phyloP scores from a whole-genome alignment of 2,113 vertebrate species.

The Stigmatopora nigra region DNA sequence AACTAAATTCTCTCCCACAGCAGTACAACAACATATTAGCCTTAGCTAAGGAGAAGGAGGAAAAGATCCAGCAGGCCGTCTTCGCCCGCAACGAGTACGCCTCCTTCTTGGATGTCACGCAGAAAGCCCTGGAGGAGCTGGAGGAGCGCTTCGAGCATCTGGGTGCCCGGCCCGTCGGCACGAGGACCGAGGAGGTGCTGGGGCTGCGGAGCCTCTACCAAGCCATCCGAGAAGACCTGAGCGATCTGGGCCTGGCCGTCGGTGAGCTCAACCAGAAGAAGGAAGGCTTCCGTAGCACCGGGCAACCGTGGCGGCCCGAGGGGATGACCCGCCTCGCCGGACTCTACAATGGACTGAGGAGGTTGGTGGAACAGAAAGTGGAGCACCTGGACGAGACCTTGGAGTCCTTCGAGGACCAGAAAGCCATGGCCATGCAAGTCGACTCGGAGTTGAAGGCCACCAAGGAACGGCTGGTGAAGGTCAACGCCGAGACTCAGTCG shows the following conservation, averaged over 20 bases:
- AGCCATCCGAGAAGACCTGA: constrained; percentile 71
- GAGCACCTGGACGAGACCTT: constrained; percentile 76
- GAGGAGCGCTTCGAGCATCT: constrained; percentile 80
- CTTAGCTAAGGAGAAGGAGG: constrained; percentile 85
- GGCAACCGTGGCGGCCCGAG: constrained; percentile 86
- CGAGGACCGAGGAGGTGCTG: constrained; percentile 72
- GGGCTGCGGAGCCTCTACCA: constrained; percentile 74
- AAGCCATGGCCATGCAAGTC: constrained; percentile 77
- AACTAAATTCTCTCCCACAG: constrained; percentile 82
- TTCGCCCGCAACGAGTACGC: constrained; percentile 81
- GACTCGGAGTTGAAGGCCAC: constrained; percentile 75
- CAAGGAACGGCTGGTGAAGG: constrained; percentile 73
- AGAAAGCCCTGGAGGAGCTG: constrained; percentile 69
- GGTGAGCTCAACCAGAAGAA: constrained; percentile 90
- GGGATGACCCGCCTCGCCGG: constrained; percentile 79
- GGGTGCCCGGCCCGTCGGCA: constrained; percentile 66
- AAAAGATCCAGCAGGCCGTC: constrained; percentile 85
- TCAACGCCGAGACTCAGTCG: constrained; percentile 84
- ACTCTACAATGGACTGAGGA: constrained; percentile 76
- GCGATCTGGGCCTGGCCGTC: constrained; percentile 73
- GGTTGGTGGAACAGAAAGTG: constrained; percentile 78
- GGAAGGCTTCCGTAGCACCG: constrained; percentile 85
- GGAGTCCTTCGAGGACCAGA: constrained; percentile 77
- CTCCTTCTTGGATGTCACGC: constrained; percentile 80
- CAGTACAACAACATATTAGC: constrained; percentile 80